Percentiles rank a stretch among this genome's conserved stretches.
These are phyloP conservation scores for Melanotaenia pygmaea DNA, from an alignment of 2,797 vertebrate genomes.

Conservation along the genomic window DNA sequence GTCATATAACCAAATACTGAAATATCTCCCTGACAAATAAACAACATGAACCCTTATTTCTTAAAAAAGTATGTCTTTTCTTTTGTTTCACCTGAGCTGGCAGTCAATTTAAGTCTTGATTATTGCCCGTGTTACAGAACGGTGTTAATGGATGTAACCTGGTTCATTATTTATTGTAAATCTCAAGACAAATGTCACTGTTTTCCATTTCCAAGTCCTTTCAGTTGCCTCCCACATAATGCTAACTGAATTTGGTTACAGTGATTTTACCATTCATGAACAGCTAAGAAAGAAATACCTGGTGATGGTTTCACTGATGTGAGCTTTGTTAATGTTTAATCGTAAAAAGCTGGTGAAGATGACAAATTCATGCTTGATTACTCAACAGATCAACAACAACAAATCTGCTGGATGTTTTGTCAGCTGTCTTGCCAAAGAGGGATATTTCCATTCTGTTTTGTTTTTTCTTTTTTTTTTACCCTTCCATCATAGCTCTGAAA, in stretches of 20 bases:
- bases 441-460: constrained; percentile 21
- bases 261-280: neutral
- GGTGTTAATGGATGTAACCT: neutral
- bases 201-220: too few relatives aligned
- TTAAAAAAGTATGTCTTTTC: too few relatives aligned
- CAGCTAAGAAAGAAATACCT: neutral
- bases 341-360: constrained; percentile 29
- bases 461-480: constrained; percentile 9
- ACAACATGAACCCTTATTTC: too few relatives aligned
- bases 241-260: neutral
- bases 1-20: neutral
- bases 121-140: too few relatives aligned
- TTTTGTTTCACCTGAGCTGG: too few relatives aligned
- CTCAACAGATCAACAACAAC: constrained; percentile 2
- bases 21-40: neutral
- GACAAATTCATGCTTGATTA: constrained; percentile 47
- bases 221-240: neutral
- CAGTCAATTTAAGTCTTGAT: too few relatives aligned
- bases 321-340: constrained; percentile 27
- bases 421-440: constrained; percentile 10
- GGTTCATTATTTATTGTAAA: constrained; percentile 7
- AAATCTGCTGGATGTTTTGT: constrained; percentile 21
- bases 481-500: constrained; percentile 30
- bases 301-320: neutral
- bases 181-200: too few relatives aligned